These are phyloP conservation scores for Nycticorax nycticorax DNA, from an alignment of 2,113 vertebrate genomes.

Conservation along the genomic window DNA sequence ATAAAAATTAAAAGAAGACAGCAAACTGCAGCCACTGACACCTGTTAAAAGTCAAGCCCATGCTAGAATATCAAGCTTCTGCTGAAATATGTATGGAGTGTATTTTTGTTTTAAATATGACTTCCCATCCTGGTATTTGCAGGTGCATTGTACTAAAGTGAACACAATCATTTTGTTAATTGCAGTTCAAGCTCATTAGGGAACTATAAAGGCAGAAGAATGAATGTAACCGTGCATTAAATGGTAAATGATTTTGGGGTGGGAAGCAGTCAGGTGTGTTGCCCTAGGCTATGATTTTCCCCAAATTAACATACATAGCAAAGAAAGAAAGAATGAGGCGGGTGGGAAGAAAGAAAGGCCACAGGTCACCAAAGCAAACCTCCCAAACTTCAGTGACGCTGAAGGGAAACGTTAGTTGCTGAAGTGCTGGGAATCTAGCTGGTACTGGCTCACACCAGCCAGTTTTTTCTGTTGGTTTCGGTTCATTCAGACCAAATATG, in stretches of 20 bases:
- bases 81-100: background rate
- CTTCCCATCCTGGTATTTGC: slow-evolving; percentile 60
- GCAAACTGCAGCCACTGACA: background rate
- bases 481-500: background rate
- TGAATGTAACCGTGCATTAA: slow-evolving; percentile 70
- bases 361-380: slow-evolving; percentile 47
- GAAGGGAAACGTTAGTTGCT: background rate
- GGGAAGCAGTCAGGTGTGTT: slow-evolving; percentile 64
- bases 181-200: slow-evolving; percentile 72
- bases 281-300: slow-evolving; percentile 64
- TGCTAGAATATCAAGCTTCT: slow-evolving; percentile 34
- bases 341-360: slow-evolving; percentile 60
- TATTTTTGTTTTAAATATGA: slow-evolving; percentile 43
- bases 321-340: slow-evolving; percentile 46
- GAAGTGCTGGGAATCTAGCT: background rate
- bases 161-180: slow-evolving; percentile 72
- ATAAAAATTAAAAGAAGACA: background rate
- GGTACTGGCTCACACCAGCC: background rate
- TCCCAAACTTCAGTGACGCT: background rate
- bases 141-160: slow-evolving; percentile 68
- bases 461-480: background rate
- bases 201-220: slow-evolving; percentile 70
- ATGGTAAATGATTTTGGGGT: slow-evolving; percentile 70
- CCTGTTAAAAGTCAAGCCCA: slow-evolving; percentile 26
- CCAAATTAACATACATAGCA: slow-evolving; percentile 65